Base-by-base conservation (phyloP, 2,888 invertebrate species). In the Apotomis turbidana region DNA sequence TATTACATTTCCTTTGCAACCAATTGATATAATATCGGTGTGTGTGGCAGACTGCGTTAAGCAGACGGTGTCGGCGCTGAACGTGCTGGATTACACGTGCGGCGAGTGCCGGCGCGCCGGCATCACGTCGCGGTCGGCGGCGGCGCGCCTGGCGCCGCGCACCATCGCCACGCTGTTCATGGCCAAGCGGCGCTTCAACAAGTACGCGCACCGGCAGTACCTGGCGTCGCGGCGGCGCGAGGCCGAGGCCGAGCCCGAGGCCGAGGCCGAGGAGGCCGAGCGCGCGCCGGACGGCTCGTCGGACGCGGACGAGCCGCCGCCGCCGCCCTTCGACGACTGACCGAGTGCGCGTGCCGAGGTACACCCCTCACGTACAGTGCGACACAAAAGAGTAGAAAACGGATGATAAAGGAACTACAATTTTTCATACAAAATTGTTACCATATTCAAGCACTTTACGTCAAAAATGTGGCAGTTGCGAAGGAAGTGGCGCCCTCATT, bases 101-200 rank as follows among this genome's bases (percentile, higher is more conserved):
- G 90, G 83, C 75, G 90, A 90, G 78, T 94, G 94, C 80, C 90
- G 92, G 76, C 91, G 93, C 83, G 91, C 93, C 80, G 93, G 93
- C 73, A 93, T 93, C 85, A 90, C 93, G 80, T 93, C 93, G 74
- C 91, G 93, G 79, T 90, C 93, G 12, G 93, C 93, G 75, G 93
- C 93, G 80, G 93, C 89, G 75, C 90, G 93, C 70, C 86, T 90
- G 36, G 93, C 93, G 79, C 93, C 93, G 81, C 88, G 93, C 73
- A 93, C 93, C 80, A 91, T 93, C 86, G 93, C 93, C 84, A 93
- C 93, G 78, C 90, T 93, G 68, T 93, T 93, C 90, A 93, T 93
- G 93, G 93, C 93, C 82, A 93, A 93, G 88, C 91, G 93, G 1
- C 90, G 93, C 76, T 93, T 93, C 91, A 93, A 93, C 91, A 93